Base-by-base conservation (phyloP, 2,797 vertebrate species). In the Crax fasciolata region DNA sequence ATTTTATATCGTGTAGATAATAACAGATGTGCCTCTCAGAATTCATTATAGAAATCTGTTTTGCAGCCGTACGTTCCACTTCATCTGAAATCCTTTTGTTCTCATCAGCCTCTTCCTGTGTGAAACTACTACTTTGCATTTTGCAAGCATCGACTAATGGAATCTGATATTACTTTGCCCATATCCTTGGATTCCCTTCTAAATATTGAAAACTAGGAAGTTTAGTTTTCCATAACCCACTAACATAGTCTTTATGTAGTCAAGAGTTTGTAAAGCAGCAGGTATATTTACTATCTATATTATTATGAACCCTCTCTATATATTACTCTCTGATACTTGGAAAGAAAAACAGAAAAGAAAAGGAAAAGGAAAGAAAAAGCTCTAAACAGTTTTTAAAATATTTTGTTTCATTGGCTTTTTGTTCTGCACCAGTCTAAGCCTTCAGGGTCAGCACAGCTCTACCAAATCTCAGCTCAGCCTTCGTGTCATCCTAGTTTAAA, bases 1-100 rank as follows among this genome's bases (percentile, higher is more conserved):
- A 96, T 97, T 97, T 95, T 95, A 91, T 89, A 84, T 87, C 90
- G 90, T 74, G 61, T 89, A 95, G 97, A 97, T 97, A 94, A 97
- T 97, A 98, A 94, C 96, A 96, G 95, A 97, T 95, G 93, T 49
- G 24, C 91, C 91, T 71, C 93, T 96, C 94, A 13, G 78, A 97
- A 97, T 88, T 93, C 95, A 96, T 97, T 97, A 95, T 94, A 91
- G 91, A 97, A 97, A 96, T 90, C 95, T 97, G 93, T 89, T 96
- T 96, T 96, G 89, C 91, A 84, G 61, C 93, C 94, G 39, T 97
- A 95, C 97, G 97, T 96, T 97, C 94, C 95, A 96, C 89, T 97
- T 96, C 96, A 96, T 95, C 94, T 96, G 94, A 96, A 96, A 97
- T 95, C 89, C 92, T 97, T 97, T 96, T 96, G 94, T 96, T 97